These are phyloP conservation scores for Ceyx erithaca DNA, from an alignment of 2,797 vertebrate species.

Conservation along the genomic window DNA sequence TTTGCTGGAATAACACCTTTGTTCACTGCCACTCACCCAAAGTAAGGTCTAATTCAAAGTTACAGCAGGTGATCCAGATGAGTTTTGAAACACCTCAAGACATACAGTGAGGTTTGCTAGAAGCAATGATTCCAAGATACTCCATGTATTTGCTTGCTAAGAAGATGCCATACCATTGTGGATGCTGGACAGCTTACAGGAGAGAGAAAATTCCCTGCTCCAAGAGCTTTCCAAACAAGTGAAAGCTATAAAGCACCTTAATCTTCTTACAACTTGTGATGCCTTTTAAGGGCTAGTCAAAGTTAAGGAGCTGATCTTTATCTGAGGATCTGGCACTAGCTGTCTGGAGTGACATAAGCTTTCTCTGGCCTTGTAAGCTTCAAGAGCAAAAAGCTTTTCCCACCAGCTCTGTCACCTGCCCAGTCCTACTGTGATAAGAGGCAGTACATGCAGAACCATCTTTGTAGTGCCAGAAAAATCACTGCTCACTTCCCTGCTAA, in stretches of 20 bases:
- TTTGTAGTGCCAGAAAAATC: constrained; percentile 14
- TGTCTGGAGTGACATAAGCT: background rate
- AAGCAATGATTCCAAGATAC: background rate
- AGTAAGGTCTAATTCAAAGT: background rate
- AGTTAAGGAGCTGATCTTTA: background rate
- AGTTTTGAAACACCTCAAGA: background rate
- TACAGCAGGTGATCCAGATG: background rate
- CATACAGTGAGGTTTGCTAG: background rate
- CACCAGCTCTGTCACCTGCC: constrained; percentile 5
- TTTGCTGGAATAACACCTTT: background rate
- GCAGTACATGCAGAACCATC: background rate
- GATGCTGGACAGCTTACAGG: background rate
- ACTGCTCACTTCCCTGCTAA: background rate
- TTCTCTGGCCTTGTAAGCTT: background rate
- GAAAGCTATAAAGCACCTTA: background rate
- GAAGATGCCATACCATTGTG: background rate
- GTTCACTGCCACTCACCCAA: background rate
- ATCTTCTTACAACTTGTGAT: background rate
- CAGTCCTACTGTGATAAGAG: background rate
- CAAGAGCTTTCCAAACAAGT: background rate
- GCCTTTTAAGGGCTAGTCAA: background rate
- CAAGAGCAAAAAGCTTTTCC: constrained; percentile 28
- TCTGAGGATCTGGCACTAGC: background rate
- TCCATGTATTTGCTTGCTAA: background rate
- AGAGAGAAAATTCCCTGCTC: background rate